These are phyloP conservation scores for Teleiodes luculella DNA, from an alignment of 2,888 invertebrate genomes.

Conservation along the genomic window DNA sequence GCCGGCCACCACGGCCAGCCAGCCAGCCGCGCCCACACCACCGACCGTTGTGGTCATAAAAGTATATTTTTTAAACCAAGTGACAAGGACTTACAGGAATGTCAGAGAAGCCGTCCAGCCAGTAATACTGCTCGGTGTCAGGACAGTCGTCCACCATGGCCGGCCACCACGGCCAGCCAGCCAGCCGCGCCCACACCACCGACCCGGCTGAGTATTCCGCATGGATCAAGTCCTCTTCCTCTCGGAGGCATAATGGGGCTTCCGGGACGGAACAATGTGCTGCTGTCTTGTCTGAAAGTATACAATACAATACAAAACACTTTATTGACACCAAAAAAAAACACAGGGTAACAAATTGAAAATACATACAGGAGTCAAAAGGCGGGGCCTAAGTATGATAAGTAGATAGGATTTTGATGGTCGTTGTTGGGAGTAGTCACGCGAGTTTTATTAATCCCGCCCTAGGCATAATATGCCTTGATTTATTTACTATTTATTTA, in stretches of 20 bases:
- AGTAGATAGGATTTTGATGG: too few relatives aligned
- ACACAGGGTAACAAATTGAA: too few relatives aligned
- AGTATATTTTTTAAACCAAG: neutral
- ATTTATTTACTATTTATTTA: too few relatives aligned
- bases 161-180: constrained; percentile 85
- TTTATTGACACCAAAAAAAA: too few relatives aligned
- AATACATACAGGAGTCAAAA: too few relatives aligned
- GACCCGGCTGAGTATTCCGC: constrained; percentile 81
- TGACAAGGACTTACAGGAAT: constrained; percentile 58
- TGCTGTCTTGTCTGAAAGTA: constrained; percentile 56
- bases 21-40: constrained; percentile 78
- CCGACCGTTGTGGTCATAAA: constrained; percentile 73
- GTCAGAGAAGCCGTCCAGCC: constrained; percentile 75
- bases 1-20: neutral
- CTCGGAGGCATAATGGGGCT: constrained; percentile 52
- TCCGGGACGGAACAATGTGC: constrained; percentile 76
- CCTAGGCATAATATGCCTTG: too few relatives aligned
- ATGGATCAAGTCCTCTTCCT: constrained; percentile 77
- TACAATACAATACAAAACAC: too few relatives aligned
- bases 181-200: constrained; percentile 81
- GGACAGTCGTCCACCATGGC: constrained; percentile 85
- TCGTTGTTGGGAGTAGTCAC: too few relatives aligned
- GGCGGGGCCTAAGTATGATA: too few relatives aligned
- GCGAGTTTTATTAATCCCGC: too few relatives aligned
- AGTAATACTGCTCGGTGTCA: constrained; percentile 78